phyloP scores from a whole-genome alignment of 1,140 invertebrate genomes.

The Drosophila kohkoa region DNA sequence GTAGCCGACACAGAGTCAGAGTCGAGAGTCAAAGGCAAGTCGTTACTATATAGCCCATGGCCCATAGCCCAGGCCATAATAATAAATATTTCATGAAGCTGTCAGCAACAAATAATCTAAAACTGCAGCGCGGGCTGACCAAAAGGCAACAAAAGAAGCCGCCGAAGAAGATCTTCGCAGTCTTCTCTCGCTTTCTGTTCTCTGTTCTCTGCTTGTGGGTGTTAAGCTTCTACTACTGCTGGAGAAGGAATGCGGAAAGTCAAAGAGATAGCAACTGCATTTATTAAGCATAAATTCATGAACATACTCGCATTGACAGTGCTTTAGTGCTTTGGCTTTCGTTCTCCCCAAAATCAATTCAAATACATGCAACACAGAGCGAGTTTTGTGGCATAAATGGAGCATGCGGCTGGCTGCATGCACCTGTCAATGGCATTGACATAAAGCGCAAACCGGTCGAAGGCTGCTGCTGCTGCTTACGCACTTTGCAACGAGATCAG shows the following conservation, averaged over 20 bases:
- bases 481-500: conserved; percentile 65
- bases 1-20: conserved; percentile 1
- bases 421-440: conserved; percentile 80
- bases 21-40: conserved; percentile 16
- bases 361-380: conserved; percentile 47
- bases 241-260: conserved; percentile 69
- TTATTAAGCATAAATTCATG: conserved; percentile 79
- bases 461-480: conserved; percentile 52
- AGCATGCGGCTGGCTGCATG: conserved; percentile 59
- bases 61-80: conserved; percentile 64
- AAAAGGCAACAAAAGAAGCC: conserved; percentile 73
- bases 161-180: conserved; percentile 30
- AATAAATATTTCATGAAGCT: conserved; percentile 84
- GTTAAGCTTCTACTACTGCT: conserved; percentile 33
- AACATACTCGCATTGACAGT: conserved; percentile 41
- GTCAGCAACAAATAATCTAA: conserved; percentile 84
- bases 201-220: conserved; percentile 50
- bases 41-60: conserved; percentile 11
- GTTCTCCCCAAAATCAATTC: conserved; percentile 57
- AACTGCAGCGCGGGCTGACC: conserved; percentile 69
- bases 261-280: conserved; percentile 46
- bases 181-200: no score
- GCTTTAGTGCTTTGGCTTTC: conserved; percentile 6
- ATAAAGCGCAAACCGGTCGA: conserved; percentile 77
- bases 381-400: conserved; percentile 67